Evolutionary conservation across 2,888 invertebrate genomes (phyloP), one percentile per base, ranked within the genome.

Genomic region (Macropis europaea): DNA sequence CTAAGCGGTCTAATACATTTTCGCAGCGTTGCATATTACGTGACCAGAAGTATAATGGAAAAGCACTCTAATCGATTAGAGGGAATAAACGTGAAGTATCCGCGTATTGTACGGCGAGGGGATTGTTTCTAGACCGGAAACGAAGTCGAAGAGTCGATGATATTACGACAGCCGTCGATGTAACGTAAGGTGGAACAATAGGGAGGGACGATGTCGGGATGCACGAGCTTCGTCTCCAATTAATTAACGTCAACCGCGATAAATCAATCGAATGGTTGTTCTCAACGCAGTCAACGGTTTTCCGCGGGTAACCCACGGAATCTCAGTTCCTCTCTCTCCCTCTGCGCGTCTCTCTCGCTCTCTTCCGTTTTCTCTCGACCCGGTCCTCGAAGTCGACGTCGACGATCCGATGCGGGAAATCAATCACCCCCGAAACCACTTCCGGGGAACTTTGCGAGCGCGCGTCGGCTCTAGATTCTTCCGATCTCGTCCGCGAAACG

Each of bases 401-500:
- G 73, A 71, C 79, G 64, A 76, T 68, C 79, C 82, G 76, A 79
- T 82, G 81, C 64, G 76, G 78, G 77, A 80, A 83, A 84, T 83
- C 84, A 82, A 84, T 83, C 84, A 83, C 75, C 73, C 70, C 74
- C 73, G 73, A 81, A 83, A 83, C 83, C 80, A 81, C 77, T 83
- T 77, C 76, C 77, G 50, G 60, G 75, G 68, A 83, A 84, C 77
- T 82, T 79, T 22, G 73, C 38, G 64, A 67, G 76, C 77, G 67
- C 78, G 78, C 57, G 67, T 73, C 47, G 59, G 67, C 68, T 76
- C 70, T 56, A 69, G 77, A 77, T 75, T 80, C 79, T 73, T 64
- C 48, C 43, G 59, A 78, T 68, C 72, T 67, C 66, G 48, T 42
- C 56, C 59, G 57, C 38, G 38, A 38, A 34, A 34, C 59, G 36